Evolutionary conservation across 2,797 vertebrate species (phyloP).

Genomic region (Graptemys geographica): DNA sequence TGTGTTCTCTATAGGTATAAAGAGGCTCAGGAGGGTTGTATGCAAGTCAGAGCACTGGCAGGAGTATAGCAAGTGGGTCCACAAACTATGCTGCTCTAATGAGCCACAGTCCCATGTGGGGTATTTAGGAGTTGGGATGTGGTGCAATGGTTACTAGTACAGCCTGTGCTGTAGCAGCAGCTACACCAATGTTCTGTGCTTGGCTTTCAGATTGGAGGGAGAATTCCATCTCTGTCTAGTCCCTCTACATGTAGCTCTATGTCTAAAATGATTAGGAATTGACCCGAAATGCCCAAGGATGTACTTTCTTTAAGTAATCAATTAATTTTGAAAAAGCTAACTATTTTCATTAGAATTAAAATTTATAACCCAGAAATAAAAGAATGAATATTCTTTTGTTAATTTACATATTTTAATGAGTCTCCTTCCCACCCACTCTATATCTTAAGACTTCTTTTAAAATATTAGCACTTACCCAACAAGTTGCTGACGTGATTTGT

Average conservation of each 20-base stretch:
- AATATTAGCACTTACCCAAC: not conserved
- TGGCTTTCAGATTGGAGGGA: not conserved
- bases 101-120: not conserved
- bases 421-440: not conserved
- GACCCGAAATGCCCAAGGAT: not conserved
- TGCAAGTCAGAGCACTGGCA: no score
- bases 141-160: not conserved
- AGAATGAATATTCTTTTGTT: not conserved
- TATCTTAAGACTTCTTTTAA: not conserved
- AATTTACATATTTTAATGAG: not conserved
- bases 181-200: not conserved
- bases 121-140: accelerated
- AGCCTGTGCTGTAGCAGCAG: not conserved
- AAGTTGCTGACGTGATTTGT: not conserved
- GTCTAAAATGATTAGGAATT: not conserved
- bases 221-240: not conserved
- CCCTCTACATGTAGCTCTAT: not conserved
- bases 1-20: no score
- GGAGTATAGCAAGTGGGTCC: no score
- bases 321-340: no score
- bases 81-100: not conserved
- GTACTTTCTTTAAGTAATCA: not conserved
- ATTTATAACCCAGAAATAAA: not conserved
- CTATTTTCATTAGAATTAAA: not conserved
- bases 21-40: no score